Conservation (phyloP, 2,797 vertebrate species). For the Atherinosoma microstoma region DNA sequence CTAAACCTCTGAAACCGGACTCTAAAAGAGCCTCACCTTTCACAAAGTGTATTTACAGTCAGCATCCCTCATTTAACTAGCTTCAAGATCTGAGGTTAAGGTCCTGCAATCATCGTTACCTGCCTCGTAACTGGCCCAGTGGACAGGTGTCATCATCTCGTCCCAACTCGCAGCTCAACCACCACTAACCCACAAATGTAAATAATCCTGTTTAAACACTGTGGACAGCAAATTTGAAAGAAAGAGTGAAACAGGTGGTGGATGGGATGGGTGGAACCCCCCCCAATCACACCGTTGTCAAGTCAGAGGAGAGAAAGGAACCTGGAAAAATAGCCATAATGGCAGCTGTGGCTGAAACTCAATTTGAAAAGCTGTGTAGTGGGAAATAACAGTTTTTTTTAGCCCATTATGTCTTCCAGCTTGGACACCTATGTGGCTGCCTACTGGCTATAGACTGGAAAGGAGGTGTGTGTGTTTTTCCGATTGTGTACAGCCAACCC, state of each 20-base stretch:
- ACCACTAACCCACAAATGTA: neutral
- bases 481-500: slow-evolving; percentile 7
- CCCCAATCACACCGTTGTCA: neutral
- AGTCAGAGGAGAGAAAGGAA: slow-evolving; percentile 23
- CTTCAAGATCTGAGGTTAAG: slow-evolving; percentile 58
- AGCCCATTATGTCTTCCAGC: slow-evolving; percentile 26
- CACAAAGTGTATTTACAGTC: no score
- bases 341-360: slow-evolving; percentile 77
- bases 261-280: slow-evolving; percentile 26
- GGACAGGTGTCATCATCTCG: slow-evolving; percentile 65
- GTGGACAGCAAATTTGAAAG: slow-evolving; percentile 77
- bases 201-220: slow-evolving; percentile 72
- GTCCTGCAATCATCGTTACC: slow-evolving; percentile 22
- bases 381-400: slow-evolving; percentile 79
- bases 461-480: slow-evolving; percentile 23
- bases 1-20: neutral
- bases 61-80: slow-evolving; percentile 2
- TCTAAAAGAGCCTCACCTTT: neutral
- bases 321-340: slow-evolving; percentile 44
- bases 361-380: slow-evolving; percentile 80
- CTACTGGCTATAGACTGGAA: slow-evolving; percentile 49
- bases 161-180: slow-evolving; percentile 67
- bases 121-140: slow-evolving; percentile 48
- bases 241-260: slow-evolving; percentile 32
- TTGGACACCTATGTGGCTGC: slow-evolving; percentile 69